Conservation (phyloP, 2,113 vertebrate genomes). For the Siniperca knerii region DNA sequence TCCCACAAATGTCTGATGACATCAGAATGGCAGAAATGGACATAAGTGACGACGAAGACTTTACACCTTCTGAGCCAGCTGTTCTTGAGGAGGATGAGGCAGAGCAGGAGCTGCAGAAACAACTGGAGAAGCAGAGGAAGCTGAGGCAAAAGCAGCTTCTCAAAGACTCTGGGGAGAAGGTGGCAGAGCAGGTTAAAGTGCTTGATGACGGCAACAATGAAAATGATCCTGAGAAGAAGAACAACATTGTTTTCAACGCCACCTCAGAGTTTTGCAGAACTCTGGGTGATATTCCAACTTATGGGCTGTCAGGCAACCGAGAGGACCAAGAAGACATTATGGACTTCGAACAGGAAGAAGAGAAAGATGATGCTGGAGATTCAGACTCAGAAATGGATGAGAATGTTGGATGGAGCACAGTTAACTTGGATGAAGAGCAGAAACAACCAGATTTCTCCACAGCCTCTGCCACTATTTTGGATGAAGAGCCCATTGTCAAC, state of each 20-base stretch:
- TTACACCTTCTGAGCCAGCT: constrained; percentile 66
- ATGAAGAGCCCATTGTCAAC: constrained; percentile 94
- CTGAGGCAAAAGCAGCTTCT: constrained; percentile 88
- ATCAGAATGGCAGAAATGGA: constrained; percentile 91
- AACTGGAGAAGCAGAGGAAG: constrained; percentile 91
- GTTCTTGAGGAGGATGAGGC: constrained; percentile 91
- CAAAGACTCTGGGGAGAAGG: constrained; percentile 88
- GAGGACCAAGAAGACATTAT: constrained; percentile 94
- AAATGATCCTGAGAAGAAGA: constrained; percentile 86
- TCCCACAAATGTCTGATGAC: constrained; percentile 84
- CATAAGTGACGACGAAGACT: constrained; percentile 88
- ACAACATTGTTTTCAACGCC: constrained; percentile 92
- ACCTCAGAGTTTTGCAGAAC: constrained; percentile 94
- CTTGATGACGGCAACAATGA: constrained; percentile 45
- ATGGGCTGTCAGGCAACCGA: constrained; percentile 91
- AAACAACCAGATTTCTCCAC: constrained; percentile 89
- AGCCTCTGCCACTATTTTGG: constrained; percentile 91
- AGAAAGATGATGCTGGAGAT: constrained; percentile 86
- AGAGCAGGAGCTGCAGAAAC: constrained; percentile 91
- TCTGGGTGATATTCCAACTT: constrained; percentile 93
- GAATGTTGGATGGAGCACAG: constrained; percentile 92
- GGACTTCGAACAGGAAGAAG: constrained; percentile 91
- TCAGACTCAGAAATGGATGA: constrained; percentile 89
- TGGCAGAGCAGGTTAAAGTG: constrained; percentile 70
- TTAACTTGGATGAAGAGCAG: constrained; percentile 91